A percentile compares a stretch with the other conserved stretches of the same genome.
phyloP scores from a whole-genome alignment of 2,888 invertebrate genomes.

The Shargacucullia verbasci region DNA sequence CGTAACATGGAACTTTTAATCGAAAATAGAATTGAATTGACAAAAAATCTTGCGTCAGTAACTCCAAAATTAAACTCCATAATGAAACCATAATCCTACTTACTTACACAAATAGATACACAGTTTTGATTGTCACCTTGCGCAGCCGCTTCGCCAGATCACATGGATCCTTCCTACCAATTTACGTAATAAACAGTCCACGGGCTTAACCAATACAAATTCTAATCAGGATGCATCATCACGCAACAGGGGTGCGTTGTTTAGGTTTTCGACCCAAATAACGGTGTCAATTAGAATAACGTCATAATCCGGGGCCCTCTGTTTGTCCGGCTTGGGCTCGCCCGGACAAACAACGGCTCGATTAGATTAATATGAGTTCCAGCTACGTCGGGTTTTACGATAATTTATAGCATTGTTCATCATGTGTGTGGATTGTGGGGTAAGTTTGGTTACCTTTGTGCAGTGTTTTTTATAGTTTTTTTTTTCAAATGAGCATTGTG shows the following conservation, averaged over 20 bases:
- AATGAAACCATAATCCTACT: too few relatives aligned
- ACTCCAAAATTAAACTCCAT: too few relatives aligned
- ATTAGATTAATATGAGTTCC: slow-evolving; percentile 74
- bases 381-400: slow-evolving; percentile 42
- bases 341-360: slow-evolving; percentile 69
- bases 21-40: too few relatives aligned
- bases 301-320: slow-evolving; percentile 81
- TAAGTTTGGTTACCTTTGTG: slow-evolving; percentile 32
- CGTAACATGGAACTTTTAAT: too few relatives aligned
- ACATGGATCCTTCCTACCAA: slow-evolving; percentile 7
- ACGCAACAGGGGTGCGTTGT: slow-evolving; percentile 74
- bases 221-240: slow-evolving; percentile 81
- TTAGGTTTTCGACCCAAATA: slow-evolving; percentile 74
- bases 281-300: slow-evolving; percentile 83
- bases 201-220: slow-evolving; percentile 65
- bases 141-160: too few relatives aligned
- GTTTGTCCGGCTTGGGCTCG: slow-evolving; percentile 65
- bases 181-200: slow-evolving; percentile 34
- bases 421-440: slow-evolving; percentile 32
- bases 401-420: slow-evolving; percentile 54
- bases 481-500: too few relatives aligned
- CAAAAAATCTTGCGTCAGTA: too few relatives aligned
- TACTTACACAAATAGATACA: too few relatives aligned
- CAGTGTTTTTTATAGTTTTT: slow-evolving; percentile 1
- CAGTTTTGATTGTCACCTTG: too few relatives aligned